Evolutionary conservation across 2,797 vertebrate genomes (phyloP).

Genomic region (Steatocranus sp.): DNA sequence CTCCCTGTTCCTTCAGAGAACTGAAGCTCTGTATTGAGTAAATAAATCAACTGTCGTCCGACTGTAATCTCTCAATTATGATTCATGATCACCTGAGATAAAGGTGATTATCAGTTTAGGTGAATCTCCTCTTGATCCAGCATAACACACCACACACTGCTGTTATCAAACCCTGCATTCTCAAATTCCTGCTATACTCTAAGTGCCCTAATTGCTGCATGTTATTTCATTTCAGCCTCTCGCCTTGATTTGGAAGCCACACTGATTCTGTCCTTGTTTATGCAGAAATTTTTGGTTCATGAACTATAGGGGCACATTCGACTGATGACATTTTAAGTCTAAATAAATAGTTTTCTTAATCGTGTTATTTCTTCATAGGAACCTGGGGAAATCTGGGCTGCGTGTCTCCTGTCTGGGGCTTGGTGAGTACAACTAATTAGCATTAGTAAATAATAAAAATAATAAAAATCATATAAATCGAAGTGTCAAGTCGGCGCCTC

Average conservation of each 20-base stretch:
- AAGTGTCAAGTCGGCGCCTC: neutral
- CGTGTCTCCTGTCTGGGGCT: conserved; percentile 95
- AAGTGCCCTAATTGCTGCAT: neutral
- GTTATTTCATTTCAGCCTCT: neutral
- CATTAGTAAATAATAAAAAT: conserved; percentile 38
- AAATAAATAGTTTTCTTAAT: conserved; percentile 6
- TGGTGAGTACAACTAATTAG: conserved; percentile 82
- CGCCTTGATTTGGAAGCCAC: neutral
- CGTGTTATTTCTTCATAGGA: conserved; percentile 76
- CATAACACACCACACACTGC: neutral
- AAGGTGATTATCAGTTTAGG: neutral
- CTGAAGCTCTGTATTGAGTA: neutral
- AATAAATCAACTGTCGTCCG: neutral
- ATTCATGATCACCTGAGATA: conserved; percentile 10
- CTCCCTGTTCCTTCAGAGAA: neutral
- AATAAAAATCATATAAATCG: conserved; percentile 26
- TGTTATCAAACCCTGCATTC: neutral
- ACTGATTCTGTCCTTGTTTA: neutral
- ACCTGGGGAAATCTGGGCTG: conserved; percentile 96
- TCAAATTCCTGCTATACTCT: neutral
- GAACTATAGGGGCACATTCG: neutral
- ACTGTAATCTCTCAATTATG: neutral
- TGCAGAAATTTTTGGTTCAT: neutral
- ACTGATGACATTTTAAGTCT: neutral
- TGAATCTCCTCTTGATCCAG: neutral